These are phyloP conservation scores for Zoanthus solanderi DNA, from an alignment of 92 coral and sea anemone genomes.

Conservation along the genomic window DNA sequence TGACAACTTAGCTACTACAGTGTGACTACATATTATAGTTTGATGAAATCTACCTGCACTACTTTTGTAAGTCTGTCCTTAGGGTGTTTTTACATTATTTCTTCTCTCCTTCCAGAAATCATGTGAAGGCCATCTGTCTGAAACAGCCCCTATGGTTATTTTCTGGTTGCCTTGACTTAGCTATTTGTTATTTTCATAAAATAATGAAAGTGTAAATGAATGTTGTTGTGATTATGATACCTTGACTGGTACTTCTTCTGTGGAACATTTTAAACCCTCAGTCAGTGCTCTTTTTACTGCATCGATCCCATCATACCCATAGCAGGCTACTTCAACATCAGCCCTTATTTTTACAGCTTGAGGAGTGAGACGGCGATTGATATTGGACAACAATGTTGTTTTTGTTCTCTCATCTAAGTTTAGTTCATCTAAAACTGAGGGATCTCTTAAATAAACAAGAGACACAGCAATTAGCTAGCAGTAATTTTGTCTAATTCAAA, in stretches of 20 bases:
- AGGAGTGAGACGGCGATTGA: constrained; percentile 94
- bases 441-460: constrained; percentile 72
- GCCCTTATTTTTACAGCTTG: constrained; percentile 99
- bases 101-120: too few relatives aligned
- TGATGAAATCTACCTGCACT: too few relatives aligned
- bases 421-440: constrained; percentile 84
- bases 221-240: constrained; percentile 33
- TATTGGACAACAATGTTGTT: constrained; percentile 83
- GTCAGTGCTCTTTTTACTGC: constrained; percentile 91
- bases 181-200: too few relatives aligned
- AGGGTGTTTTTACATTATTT: too few relatives aligned
- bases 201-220: too few relatives aligned
- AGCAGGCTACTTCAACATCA: constrained; percentile 96
- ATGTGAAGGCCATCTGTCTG: too few relatives aligned
- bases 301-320: constrained; percentile 98
- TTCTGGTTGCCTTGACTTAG: too few relatives aligned
- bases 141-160: too few relatives aligned
- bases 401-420: constrained; percentile 90
- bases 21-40: too few relatives aligned
- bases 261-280: constrained; percentile 88
- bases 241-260: constrained; percentile 96
- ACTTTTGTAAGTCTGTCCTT: too few relatives aligned
- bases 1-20: too few relatives aligned
- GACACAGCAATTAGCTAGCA: neutral
- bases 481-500: neutral